Evolutionary conservation across 2,888 invertebrate species (phyloP).

Genomic region (Himalopsyche japonica): DNA sequence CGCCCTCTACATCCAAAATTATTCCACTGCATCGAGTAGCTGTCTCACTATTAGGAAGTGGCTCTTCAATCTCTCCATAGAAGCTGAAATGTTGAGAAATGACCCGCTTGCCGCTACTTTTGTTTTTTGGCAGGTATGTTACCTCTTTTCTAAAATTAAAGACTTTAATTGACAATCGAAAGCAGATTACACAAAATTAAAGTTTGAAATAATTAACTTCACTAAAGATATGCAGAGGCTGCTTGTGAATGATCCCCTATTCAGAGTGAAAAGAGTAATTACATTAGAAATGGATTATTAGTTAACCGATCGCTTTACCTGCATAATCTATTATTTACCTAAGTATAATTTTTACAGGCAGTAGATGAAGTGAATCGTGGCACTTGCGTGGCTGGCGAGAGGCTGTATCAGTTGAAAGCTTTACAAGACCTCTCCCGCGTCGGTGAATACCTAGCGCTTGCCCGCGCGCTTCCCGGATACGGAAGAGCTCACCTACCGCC

Average conservation of each 20-base stretch:
- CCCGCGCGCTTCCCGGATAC: slow-evolving; percentile 87
- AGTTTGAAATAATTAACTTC: too few species aligned
- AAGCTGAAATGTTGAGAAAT: slow-evolving; percentile 61
- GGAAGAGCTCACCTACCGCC: slow-evolving; percentile 94
- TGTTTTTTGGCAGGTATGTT: slow-evolving; percentile 79
- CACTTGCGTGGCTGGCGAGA: slow-evolving; percentile 85
- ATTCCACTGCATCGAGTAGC: slow-evolving; percentile 94
- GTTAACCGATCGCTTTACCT: too few species aligned
- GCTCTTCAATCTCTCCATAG: slow-evolving; percentile 77
- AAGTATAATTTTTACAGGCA: slow-evolving; percentile 57
- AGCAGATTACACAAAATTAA: too few species aligned
- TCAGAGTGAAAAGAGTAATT: too few species aligned
- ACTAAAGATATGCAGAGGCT: too few species aligned
- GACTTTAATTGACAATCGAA: too few species aligned
- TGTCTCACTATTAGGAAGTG: slow-evolving; percentile 89
- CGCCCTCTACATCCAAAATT: slow-evolving; percentile 97
- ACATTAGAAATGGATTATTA: too few species aligned
- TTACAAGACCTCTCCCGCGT: slow-evolving; percentile 84
- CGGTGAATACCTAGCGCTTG: slow-evolving; percentile 82
- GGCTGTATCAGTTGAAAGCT: slow-evolving; percentile 94
- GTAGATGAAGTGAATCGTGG: slow-evolving; percentile 95
- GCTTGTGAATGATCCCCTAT: too few species aligned
- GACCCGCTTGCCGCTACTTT: slow-evolving; percentile 78
- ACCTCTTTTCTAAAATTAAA: neutral
- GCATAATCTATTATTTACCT: too few species aligned